A percentile compares a stretch with the other conserved stretches of the same genome.
Conservation (phyloP, 1,140 invertebrate species). For the Bombyx mandarina region DNA sequence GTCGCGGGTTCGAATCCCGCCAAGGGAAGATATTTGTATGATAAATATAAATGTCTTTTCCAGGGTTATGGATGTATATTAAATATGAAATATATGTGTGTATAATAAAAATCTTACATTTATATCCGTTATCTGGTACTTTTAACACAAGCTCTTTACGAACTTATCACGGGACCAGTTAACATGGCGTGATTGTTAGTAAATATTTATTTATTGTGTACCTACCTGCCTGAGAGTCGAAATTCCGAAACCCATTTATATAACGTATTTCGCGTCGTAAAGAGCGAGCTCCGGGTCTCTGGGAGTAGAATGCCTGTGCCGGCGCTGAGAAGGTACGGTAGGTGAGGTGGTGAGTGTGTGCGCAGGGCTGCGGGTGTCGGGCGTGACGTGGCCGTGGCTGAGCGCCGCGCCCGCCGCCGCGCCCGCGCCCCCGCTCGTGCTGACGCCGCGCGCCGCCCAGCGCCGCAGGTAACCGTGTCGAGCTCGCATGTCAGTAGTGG, state of each 20-base stretch:
- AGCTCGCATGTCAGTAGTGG: constrained; percentile 45
- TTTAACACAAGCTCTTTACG: too few relatives aligned
- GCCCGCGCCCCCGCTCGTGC: constrained; percentile 67
- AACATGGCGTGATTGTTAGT: too few relatives aligned
- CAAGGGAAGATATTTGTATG: too few relatives aligned
- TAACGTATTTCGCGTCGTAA: neutral
- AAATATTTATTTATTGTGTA: neutral
- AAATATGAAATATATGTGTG: too few relatives aligned
- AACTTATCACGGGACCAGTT: too few relatives aligned
- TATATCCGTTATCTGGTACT: too few relatives aligned
- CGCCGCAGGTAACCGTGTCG: constrained; percentile 63
- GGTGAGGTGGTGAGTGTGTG: constrained; percentile 40
- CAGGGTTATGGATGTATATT: too few relatives aligned
- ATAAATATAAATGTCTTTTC: too few relatives aligned
- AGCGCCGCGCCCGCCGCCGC: constrained; percentile 69
- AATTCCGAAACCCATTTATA: too few relatives aligned
- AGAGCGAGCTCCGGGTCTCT: neutral
- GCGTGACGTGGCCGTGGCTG: constrained; percentile 72
- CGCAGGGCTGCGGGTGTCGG: constrained; percentile 74
- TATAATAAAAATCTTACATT: neutral
- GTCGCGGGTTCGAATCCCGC: too few relatives aligned
- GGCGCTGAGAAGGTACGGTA: neutral
- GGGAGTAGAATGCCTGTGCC: neutral
- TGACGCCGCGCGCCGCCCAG: constrained; percentile 67
- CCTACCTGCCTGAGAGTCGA: neutral